Evolutionary conservation across 2,113 vertebrate species (phyloP).

Genomic region (Cyanocitta stelleri): DNA sequence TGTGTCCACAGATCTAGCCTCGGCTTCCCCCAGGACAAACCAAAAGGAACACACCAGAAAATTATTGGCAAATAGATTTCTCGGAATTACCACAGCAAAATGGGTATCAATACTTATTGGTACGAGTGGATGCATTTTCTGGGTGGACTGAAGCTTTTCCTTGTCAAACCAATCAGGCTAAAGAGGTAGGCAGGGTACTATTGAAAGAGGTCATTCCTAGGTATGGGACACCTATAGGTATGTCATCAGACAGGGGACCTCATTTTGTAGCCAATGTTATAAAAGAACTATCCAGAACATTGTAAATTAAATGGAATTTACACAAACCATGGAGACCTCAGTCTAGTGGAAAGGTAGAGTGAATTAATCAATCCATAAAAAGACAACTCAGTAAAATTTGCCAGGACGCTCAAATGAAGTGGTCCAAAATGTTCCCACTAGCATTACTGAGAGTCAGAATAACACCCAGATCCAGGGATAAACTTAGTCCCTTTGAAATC

Average conservation of each 20-base stretch:
- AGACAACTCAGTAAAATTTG: no score
- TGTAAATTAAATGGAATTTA: not conserved
- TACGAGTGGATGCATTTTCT: not conserved
- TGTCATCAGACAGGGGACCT: not conserved
- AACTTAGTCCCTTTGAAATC: not conserved
- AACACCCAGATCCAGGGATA: not conserved
- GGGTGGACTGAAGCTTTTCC: not conserved
- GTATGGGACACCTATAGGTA: not conserved
- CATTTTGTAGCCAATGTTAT: not conserved
- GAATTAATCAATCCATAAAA: no score
- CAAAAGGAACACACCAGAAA: not conserved
- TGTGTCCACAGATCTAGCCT: not conserved
- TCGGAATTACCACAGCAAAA: not conserved
- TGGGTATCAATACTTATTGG: not conserved
- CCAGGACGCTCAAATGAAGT: not conserved
- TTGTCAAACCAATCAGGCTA: not conserved
- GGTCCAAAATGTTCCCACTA: not conserved
- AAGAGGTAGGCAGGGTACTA: not conserved
- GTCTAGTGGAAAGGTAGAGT: no score
- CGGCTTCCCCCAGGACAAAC: not conserved
- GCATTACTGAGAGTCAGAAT: not conserved
- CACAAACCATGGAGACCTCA: not conserved
- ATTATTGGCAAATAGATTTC: not conserved
- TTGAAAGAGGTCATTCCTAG: not conserved
- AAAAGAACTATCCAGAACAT: not conserved